Conservation (phyloP, 2,113 vertebrate species). For the Litocranius walleri region DNA sequence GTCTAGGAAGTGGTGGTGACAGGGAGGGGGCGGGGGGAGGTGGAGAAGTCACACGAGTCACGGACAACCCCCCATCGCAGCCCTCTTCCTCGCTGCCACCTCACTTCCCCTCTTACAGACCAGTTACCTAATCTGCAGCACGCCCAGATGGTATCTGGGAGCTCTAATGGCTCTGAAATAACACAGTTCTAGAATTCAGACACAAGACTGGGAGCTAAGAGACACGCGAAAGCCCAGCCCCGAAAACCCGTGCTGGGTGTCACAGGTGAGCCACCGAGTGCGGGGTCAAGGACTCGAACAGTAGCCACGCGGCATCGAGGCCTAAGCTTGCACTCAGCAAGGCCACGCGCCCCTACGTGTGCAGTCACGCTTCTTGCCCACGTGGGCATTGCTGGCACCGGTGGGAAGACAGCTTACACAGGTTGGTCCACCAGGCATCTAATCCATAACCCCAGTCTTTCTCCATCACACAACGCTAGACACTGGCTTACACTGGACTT, state of each 20-base stretch:
- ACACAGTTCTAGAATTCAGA: neutral
- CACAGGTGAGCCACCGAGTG: rapidly evolving
- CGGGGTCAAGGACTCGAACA: neutral
- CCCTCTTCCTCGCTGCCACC: neutral
- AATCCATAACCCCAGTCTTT: rapidly evolving
- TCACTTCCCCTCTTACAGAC: neutral
- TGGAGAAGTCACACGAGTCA: neutral
- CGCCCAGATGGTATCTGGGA: neutral
- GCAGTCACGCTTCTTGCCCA: rapidly evolving
- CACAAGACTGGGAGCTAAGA: neutral
- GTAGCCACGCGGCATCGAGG: neutral
- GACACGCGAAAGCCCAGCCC: neutral
- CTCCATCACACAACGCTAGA: rapidly evolving
- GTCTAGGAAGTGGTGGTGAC: slow-evolving; percentile 36
- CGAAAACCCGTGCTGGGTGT: rapidly evolving
- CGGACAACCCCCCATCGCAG: neutral
- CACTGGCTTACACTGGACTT: neutral
- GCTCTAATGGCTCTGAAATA: slow-evolving; percentile 29
- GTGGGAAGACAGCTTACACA: neutral
- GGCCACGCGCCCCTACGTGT: rapidly evolving
- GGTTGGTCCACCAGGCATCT: no score
- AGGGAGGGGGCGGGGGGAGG: neutral
- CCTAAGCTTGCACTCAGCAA: neutral
- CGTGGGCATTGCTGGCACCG: rapidly evolving
- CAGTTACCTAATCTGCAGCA: slow-evolving; percentile 29